Evolutionary conservation across 2,888 invertebrate species (phyloP).

Genomic region (Synanthedon formicaeformis): DNA sequence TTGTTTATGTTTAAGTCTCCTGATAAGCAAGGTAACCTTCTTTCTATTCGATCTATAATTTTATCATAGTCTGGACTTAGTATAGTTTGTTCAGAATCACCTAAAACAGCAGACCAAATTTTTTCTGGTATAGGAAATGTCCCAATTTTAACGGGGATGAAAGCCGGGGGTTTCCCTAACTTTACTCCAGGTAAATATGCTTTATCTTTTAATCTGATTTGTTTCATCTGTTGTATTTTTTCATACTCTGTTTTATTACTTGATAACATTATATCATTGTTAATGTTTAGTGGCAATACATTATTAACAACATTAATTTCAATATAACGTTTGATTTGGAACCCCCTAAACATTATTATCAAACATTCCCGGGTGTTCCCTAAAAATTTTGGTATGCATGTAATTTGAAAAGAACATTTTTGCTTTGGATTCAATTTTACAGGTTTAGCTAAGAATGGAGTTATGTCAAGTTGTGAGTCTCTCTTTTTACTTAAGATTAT

Average conservation of each 20-base stretch:
- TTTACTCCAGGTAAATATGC: conserved; percentile 67
- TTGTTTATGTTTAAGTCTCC: conserved; percentile 63
- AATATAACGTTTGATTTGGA: conserved; percentile 72
- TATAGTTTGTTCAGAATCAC: conserved; percentile 37
- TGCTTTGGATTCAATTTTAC: conserved; percentile 46
- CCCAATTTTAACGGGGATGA: conserved; percentile 68
- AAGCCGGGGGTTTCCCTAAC: conserved; percentile 64
- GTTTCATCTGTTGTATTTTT: conserved; percentile 27
- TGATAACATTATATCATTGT: neutral
- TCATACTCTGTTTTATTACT: conserved; percentile 15
- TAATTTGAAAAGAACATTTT: conserved; percentile 50
- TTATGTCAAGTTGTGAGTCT: conserved; percentile 64
- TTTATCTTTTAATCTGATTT: conserved; percentile 22
- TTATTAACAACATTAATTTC: conserved; percentile 56
- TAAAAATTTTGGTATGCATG: conserved; percentile 69
- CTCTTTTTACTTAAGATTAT: conserved; percentile 60
- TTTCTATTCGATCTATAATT: conserved; percentile 45
- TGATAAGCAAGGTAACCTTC: conserved; percentile 63
- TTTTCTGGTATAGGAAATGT: conserved; percentile 55
- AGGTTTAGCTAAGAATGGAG: conserved; percentile 37
- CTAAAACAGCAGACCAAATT: conserved; percentile 54
- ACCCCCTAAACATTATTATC: conserved; percentile 71
- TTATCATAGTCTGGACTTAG: conserved; percentile 35
- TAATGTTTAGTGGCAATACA: neutral
- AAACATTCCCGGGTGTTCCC: conserved; percentile 73